These are phyloP conservation scores for Stramonita haemastoma DNA, from an alignment of 2,888 invertebrate genomes.

Conservation along the genomic window DNA sequence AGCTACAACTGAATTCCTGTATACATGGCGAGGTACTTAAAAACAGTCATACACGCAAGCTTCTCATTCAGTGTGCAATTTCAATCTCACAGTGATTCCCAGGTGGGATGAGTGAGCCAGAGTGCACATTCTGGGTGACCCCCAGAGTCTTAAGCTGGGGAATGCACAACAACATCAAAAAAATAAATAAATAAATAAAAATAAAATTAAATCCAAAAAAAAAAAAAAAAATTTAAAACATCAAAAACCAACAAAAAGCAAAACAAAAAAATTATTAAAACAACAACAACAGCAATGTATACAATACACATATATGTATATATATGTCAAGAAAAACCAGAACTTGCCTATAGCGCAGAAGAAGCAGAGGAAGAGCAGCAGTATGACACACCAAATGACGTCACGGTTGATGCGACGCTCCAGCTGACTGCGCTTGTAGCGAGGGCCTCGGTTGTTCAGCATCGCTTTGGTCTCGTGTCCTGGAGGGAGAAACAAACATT, in stretches of 20 bases:
- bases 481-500: neutral
- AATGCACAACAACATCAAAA: no score
- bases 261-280: neutral
- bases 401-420: slow-evolving; percentile 97
- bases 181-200: no score
- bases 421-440: slow-evolving; percentile 93
- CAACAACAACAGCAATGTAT: neutral
- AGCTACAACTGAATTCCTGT: no score
- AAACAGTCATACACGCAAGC: no score
- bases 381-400: slow-evolving; percentile 96
- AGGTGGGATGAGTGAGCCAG: no score
- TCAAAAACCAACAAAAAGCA: no score
- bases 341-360: slow-evolving; percentile 89
- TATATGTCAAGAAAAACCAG: neutral
- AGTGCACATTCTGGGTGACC: no score
- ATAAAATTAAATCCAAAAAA: neutral
- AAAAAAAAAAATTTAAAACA: neutral
- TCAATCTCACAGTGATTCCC: no score
- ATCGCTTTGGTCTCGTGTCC: slow-evolving; percentile 98
- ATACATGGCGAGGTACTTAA: no score
- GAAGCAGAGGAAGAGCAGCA: slow-evolving; percentile 91
- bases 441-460: slow-evolving; percentile 96
- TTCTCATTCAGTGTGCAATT: no score
- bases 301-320: neutral
- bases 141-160: no score